Evolutionary conservation across 1,140 invertebrate genomes (phyloP), one percentile per base, ranked within the genome.

Genomic region (Drosophila repletoides): DNA sequence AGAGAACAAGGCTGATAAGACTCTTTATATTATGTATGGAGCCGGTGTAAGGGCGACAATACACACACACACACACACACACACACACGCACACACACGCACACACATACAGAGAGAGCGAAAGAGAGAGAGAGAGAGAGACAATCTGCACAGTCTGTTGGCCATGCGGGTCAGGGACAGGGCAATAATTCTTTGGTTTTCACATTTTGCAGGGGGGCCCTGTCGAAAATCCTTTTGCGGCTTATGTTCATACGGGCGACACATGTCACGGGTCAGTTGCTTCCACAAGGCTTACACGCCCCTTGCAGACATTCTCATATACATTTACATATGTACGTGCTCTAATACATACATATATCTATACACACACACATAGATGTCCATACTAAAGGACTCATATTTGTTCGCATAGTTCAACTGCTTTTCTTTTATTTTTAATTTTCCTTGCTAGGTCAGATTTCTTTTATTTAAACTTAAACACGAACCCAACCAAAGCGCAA

Each of bases 221-320:
- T 75, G 80, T 72, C 80, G 79, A 84, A 84, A 79, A 86, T 79
- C 80, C 83, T 79, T 84, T 84, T 86, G 74, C 80, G 80, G 80
- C 75, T 86, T 84, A 86, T 79, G 72, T 63, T 80, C 69, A 58
- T 56, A 65, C 61, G 33, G 68, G 53, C 53, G 73, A 81, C 80
- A 86, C 79, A 86, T 84, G 79, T 84, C 69, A 79, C 70, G 74
- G 80, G 70, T 84, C 79, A 84, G 60, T 74, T 69, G 63, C 68
- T 51, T 52, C 33, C 38, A n/a, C 33, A 26, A 26, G 51, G 61
- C 74, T 72, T 58, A 66, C 63, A 65, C 15, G 14, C 22, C 49
- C 33, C 24, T 29, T 19, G 17, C 15, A 34, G n/a, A n/a, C n/a
- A n/a, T n/a, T n/a, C n/a, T n/a, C n/a, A n/a, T n/a, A n/a, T n/a